These are phyloP conservation scores for Cyrtonyx montezumae DNA, from an alignment of 2,113 vertebrate genomes.

Conservation along the genomic window DNA sequence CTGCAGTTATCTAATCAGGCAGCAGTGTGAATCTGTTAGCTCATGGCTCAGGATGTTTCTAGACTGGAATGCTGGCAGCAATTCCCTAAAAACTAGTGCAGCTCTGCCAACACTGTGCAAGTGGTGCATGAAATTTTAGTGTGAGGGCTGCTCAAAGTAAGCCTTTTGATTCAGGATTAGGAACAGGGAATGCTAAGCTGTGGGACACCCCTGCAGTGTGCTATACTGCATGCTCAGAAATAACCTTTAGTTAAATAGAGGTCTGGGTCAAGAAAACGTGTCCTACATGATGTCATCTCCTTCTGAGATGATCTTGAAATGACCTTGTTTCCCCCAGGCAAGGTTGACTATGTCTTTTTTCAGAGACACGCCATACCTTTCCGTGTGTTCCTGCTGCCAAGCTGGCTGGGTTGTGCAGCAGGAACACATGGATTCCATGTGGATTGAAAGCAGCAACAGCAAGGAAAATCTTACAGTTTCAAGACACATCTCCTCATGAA, in stretches of 20 bases:
- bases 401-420: rapidly evolving
- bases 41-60: constrained; percentile 42
- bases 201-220: constrained; percentile 6
- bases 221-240: background rate
- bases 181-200: constrained; percentile 25
- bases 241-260: background rate
- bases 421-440: too few relatives aligned
- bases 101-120: constrained; percentile 28
- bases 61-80: constrained; percentile 24
- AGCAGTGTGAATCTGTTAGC: constrained; percentile 26
- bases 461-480: background rate
- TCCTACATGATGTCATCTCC: constrained; percentile 28
- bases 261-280: background rate
- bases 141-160: constrained; percentile 33
- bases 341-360: background rate
- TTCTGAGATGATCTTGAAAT: constrained; percentile 13
- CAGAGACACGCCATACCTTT: background rate
- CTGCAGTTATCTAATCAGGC: background rate
- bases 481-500: background rate
- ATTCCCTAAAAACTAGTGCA: constrained; percentile 20
- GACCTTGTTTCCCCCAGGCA: background rate
- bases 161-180: constrained; percentile 53
- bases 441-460: background rate
- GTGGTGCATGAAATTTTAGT: constrained; percentile 59
- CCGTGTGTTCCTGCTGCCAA: background rate